Evolutionary conservation across 2,888 invertebrate species (phyloP).

Genomic region (Caenorhabditis sp.): DNA sequence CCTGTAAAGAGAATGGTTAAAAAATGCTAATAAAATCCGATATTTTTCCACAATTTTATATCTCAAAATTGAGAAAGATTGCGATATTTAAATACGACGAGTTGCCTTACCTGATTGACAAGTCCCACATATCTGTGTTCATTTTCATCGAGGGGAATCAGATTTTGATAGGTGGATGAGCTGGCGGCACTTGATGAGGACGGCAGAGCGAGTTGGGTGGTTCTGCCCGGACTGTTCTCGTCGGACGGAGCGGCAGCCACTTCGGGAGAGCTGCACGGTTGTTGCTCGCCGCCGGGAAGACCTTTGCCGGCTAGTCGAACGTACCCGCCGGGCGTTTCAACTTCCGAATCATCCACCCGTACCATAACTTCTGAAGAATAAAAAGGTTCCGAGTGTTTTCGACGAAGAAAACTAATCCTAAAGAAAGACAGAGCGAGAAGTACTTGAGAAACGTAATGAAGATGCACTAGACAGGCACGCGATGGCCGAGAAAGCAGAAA

Average conservation of each 20-base stretch:
- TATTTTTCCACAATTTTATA: too few relatives aligned
- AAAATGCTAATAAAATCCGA: neutral
- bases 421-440: neutral
- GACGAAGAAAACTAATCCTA: neutral
- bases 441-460: slow-evolving; percentile 31
- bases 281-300: slow-evolving; percentile 48
- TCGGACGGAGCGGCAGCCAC: slow-evolving; percentile 13
- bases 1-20: slow-evolving; percentile 80
- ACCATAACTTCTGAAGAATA: slow-evolving; percentile 31
- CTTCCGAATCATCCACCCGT: slow-evolving; percentile 33
- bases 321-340: neutral
- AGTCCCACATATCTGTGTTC: slow-evolving; percentile 77
- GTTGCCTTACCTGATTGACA: slow-evolving; percentile 70
- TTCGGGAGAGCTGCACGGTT: slow-evolving; percentile 13
- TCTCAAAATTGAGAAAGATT: neutral
- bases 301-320: slow-evolving; percentile 27
- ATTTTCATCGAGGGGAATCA: slow-evolving; percentile 72
- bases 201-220: slow-evolving; percentile 15
- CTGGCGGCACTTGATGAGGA: slow-evolving; percentile 9
- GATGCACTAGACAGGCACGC: slow-evolving; percentile 47
- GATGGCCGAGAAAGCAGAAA: slow-evolving; percentile 3
- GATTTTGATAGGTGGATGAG: slow-evolving; percentile 5
- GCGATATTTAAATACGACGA: neutral
- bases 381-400: neutral
- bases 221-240: slow-evolving; percentile 10